phyloP scores from a whole-genome alignment of 2,113 vertebrate genomes.

The Tympanuchus pallidicinctus region DNA sequence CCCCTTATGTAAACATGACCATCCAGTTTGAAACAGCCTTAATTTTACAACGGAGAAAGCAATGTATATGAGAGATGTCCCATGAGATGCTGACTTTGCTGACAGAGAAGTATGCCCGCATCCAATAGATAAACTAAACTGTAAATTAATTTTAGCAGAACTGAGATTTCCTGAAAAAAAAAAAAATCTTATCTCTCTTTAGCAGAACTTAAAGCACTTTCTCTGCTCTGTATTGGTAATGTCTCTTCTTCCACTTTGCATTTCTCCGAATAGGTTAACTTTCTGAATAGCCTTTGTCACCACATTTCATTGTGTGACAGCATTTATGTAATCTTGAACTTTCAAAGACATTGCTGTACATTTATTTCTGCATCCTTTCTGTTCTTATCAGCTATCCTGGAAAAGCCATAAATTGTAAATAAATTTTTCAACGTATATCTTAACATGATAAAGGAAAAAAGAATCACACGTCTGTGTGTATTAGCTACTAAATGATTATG shows the following conservation, averaged over 20 bases:
- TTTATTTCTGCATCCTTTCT: background rate
- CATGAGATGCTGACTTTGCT: background rate
- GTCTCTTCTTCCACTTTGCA: too few relatives aligned
- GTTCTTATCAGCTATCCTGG: background rate
- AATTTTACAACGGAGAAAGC: slow-evolving; percentile 15
- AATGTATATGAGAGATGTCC: background rate
- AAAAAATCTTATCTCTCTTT: background rate
- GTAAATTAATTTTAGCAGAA: slow-evolving; percentile 6
- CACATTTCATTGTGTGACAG: background rate
- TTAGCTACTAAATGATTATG: background rate
- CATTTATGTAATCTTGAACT: background rate
- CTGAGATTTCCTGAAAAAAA: background rate
- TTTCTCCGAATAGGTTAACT: background rate
- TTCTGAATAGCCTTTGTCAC: background rate
- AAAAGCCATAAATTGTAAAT: background rate
- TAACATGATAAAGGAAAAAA: background rate
- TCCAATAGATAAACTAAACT: slow-evolving; percentile 1
- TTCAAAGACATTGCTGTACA: background rate
- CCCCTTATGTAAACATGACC: background rate
- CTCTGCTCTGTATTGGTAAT: background rate
- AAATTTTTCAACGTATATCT: background rate
- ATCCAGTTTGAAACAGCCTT: background rate
- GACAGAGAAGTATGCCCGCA: background rate
- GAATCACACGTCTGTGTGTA: background rate
- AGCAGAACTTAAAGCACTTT: background rate